Evolutionary conservation across 1,140 invertebrate genomes (phyloP), one percentile per base, ranked within the genome.

Genomic region (Nomia melanderi): DNA sequence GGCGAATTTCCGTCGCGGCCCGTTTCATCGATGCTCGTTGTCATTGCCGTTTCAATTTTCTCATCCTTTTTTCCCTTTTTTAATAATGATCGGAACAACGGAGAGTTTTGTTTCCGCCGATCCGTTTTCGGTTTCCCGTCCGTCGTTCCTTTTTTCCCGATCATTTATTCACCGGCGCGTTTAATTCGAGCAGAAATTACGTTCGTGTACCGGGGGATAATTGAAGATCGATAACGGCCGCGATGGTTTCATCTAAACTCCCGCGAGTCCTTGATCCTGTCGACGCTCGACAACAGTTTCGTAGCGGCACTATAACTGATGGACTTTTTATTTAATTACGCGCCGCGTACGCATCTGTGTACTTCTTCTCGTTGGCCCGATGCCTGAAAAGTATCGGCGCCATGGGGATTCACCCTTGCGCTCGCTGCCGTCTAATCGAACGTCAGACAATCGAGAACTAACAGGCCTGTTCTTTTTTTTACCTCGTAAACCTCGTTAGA

Each of bases 311-410:
- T 72, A 75, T 86, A 84, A 84, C 82, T 77, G 82, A 87, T 86
- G 80, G 79, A 82, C 78, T 79, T 87, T 86, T 86, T 86, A 87
- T 87, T 87, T 84, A 87, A 87, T 87, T 86, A 87, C 62, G 70
- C 41, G 39, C 23, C 60, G 77, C 57, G 33, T 57, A 80, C 82
- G 77, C 82, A 86, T 86, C 79, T 82, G 85, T 74, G 79, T 79
- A 77, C 69, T 41, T 53, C 56, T 79, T 70, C 59, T 54, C 56
- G 41, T 57, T 53, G 39, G 47, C 63, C 12, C 63, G 70, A 57
- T 63, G 67, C 56, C 53, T 66, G 65, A 39, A 76, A 85, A 78
- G 41, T 77, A 76, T 57, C 56, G 54, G 29, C 44, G 64, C 62
- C 79, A 39, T 65, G 70, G 77, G 59, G 44, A 73, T 84, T 79